These are phyloP conservation scores for Callocephalon fimbriatum DNA, from an alignment of 2,113 vertebrate genomes.

Conservation along the genomic window DNA sequence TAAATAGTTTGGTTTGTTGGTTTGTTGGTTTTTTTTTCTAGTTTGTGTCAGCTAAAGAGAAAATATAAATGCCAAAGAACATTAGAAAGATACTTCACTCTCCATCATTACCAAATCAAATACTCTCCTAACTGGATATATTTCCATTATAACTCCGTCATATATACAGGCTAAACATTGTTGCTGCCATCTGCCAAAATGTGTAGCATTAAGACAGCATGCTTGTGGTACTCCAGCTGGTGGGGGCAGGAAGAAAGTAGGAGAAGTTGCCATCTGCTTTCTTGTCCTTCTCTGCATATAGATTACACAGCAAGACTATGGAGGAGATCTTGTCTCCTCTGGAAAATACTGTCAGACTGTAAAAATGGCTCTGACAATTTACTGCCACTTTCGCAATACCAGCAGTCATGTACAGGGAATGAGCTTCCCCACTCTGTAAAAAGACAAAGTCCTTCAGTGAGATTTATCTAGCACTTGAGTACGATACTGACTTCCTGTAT, in stretches of 20 bases:
- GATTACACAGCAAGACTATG: background rate
- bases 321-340: background rate
- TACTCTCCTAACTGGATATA: background rate
- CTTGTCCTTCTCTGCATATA: background rate
- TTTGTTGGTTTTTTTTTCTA: background rate
- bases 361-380: conserved; percentile 18
- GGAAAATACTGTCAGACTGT: background rate
- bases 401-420: background rate
- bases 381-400: background rate
- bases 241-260: background rate
- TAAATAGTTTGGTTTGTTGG: background rate
- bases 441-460: background rate
- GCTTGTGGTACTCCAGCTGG: background rate
- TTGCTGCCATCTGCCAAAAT: background rate
- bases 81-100: background rate
- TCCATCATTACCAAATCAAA: background rate
- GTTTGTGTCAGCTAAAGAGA: background rate
- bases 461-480: background rate
- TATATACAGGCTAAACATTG: background rate
- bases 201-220: background rate
- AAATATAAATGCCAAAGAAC: background rate
- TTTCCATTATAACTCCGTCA: background rate
- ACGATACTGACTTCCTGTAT: background rate
- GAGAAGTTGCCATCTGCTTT: conserved; percentile 28
- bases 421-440: background rate